phyloP scores from a whole-genome alignment of 2,113 vertebrate species.

The Lethenteron camtschaticum region DNA sequence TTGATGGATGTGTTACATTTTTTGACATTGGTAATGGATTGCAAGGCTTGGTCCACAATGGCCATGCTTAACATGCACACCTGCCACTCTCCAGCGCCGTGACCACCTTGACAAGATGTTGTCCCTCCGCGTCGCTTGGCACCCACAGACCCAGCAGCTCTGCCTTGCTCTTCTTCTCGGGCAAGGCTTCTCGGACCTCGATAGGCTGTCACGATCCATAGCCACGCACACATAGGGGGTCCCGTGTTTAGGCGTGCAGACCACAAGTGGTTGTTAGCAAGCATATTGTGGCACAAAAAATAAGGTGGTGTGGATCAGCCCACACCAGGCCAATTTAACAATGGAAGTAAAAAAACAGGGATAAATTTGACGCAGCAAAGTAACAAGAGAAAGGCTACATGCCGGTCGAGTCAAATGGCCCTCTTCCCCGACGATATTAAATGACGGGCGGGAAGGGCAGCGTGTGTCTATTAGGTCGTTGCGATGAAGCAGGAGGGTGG shows the following conservation, averaged over 20 bases:
- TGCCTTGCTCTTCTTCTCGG: constrained; percentile 22
- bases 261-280: no score
- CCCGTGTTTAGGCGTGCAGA: no score
- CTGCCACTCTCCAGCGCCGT: constrained; percentile 31
- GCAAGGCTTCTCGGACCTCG: constrained; percentile 25
- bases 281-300: no score
- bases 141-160: constrained; percentile 31
- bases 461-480: no score
- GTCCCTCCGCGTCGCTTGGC: constrained; percentile 14
- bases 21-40: no score
- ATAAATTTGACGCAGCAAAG: not conserved
- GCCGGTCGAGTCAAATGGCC: no score
- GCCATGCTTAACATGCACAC: constrained; percentile 14
- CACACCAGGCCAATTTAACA: not conserved
- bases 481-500: no score
- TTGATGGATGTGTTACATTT: no score
- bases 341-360: not conserved
- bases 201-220: constrained; percentile 20
- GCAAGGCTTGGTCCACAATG: not conserved
- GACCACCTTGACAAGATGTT: constrained; percentile 17
- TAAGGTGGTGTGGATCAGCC: no score
- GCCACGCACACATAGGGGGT: no score
- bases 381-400: not conserved
- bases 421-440: no score
- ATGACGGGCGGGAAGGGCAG: no score